These are phyloP conservation scores for Plutomurus gul DNA, from an alignment of 1,140 invertebrate species.

Conservation along the genomic window DNA sequence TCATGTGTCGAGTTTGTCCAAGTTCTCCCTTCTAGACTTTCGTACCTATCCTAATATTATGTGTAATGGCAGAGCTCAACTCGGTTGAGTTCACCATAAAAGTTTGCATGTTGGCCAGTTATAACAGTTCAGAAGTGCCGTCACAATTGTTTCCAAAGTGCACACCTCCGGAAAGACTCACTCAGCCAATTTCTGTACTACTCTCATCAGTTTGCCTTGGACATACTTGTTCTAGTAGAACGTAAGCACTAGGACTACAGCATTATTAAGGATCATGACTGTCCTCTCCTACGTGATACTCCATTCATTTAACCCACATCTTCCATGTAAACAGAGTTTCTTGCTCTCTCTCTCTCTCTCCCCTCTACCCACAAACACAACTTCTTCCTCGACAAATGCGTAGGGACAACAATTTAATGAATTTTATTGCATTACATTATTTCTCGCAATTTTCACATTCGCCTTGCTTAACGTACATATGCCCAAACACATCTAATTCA, in stretches of 20 bases:
- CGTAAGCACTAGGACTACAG: not conserved
- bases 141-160: slow-evolving; percentile 12
- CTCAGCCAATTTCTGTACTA: not conserved
- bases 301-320: not conserved
- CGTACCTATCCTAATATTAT: not conserved
- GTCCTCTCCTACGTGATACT: not conserved
- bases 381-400: too few species aligned
- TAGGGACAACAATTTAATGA: too few species aligned
- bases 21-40: not conserved
- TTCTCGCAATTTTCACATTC: too few species aligned
- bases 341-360: too few species aligned
- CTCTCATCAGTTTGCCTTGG: not conserved
- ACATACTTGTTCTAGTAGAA: not conserved
- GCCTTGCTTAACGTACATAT: too few species aligned
- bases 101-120: slow-evolving; percentile 22
- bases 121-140: slow-evolving; percentile 12
- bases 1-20: not conserved
- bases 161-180: slow-evolving; percentile 25
- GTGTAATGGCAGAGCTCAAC: not conserved
- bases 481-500: too few species aligned
- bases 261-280: not conserved
- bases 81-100: not conserved
- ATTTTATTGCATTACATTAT: too few species aligned
- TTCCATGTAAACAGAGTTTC: too few species aligned
- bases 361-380: too few species aligned